These are phyloP conservation scores for Pediacus dermestoides DNA, from an alignment of 2,888 invertebrate species.

Conservation along the genomic window DNA sequence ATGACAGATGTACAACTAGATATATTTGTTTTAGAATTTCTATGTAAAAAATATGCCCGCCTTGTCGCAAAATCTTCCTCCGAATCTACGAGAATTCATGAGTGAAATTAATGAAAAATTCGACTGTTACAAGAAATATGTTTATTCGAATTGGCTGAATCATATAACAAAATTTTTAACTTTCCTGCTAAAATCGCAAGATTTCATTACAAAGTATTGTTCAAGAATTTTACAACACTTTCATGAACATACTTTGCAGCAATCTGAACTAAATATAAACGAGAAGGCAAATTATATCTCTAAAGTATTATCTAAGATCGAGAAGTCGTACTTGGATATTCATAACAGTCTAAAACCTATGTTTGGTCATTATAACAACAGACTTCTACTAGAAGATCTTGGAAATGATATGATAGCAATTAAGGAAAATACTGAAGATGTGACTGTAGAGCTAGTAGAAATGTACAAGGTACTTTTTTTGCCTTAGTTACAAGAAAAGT, in stretches of 20 bases:
- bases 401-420: too few species aligned
- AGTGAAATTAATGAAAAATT: constrained; percentile 33
- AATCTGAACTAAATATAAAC: not conserved
- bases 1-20: not conserved
- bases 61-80: constrained; percentile 31
- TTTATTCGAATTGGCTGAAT: constrained; percentile 38
- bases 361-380: constrained; percentile 39
- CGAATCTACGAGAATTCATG: constrained; percentile 31
- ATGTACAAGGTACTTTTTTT: too few species aligned
- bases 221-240: constrained; percentile 14
- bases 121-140: constrained; percentile 35
- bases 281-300: constrained; percentile 9
- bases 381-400: constrained; percentile 30
- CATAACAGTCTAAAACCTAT: constrained; percentile 37
- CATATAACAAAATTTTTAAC: constrained; percentile 21
- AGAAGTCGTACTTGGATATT: constrained; percentile 20
- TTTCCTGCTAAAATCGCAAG: constrained; percentile 12
- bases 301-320: constrained; percentile 12
- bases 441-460: too few species aligned
- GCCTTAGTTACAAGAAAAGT: too few species aligned
- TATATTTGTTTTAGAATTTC: constrained; percentile 31
- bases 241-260: constrained; percentile 11
- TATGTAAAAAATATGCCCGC: constrained; percentile 29
- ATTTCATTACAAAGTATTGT: constrained; percentile 14
- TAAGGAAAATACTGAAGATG: too few species aligned